phyloP scores from a whole-genome alignment of 2,888 invertebrate genomes.

The Carcina quercana region DNA sequence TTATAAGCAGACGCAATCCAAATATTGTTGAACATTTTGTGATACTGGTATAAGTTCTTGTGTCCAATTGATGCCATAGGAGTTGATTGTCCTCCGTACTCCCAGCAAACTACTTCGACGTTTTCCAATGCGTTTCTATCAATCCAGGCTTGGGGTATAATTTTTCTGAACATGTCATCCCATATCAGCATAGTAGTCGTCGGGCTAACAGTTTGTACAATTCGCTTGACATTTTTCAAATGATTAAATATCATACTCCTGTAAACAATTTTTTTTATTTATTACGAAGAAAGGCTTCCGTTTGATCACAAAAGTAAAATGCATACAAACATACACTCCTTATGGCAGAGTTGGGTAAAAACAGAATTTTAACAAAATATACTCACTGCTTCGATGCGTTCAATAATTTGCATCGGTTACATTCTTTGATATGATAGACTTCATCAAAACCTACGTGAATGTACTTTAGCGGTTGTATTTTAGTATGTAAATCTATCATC shows the following conservation, averaged over 20 bases:
- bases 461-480: slow-evolving; percentile 35
- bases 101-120: too few relatives aligned
- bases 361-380: too few relatives aligned
- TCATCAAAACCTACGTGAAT: slow-evolving; percentile 91
- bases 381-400: slow-evolving; percentile 36
- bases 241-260: slow-evolving; percentile 77
- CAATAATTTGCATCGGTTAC: slow-evolving; percentile 76
- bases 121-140: too few relatives aligned
- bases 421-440: slow-evolving; percentile 82
- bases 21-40: slow-evolving; percentile 74
- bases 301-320: too few relatives aligned
- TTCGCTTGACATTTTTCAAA: slow-evolving; percentile 65
- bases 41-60: too few relatives aligned
- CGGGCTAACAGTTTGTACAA: slow-evolving; percentile 62
- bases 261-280: too few relatives aligned
- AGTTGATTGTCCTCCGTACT: too few relatives aligned
- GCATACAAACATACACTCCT: too few relatives aligned
- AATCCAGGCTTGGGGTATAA: too few relatives aligned
- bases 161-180: slow-evolving; percentile 86
- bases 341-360: too few relatives aligned
- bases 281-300: too few relatives aligned
- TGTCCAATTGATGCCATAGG: too few relatives aligned
- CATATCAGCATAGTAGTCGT: slow-evolving; percentile 79
- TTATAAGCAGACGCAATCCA: slow-evolving; percentile 92
- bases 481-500: slow-evolving; percentile 49